These are phyloP conservation scores for Crypturellus tataupa DNA, from an alignment of 2,797 vertebrate species.

Conservation along the genomic window DNA sequence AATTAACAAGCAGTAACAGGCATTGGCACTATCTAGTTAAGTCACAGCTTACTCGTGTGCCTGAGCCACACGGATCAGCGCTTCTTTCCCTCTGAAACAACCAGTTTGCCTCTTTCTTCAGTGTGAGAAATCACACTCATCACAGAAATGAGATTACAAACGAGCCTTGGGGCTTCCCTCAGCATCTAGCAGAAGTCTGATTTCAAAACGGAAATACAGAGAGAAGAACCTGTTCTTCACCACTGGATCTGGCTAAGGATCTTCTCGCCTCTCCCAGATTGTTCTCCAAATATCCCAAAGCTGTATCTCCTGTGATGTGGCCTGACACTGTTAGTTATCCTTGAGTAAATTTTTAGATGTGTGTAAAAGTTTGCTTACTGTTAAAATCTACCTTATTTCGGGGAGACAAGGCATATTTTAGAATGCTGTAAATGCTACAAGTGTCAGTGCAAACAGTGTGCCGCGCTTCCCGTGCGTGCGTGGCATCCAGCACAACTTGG, in stretches of 20 bases:
- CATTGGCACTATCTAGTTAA: background rate
- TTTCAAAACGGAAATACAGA: background rate
- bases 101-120: background rate
- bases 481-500: background rate
- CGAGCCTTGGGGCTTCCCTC: background rate
- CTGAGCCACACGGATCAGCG: background rate
- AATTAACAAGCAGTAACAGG: background rate
- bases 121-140: background rate
- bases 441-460: background rate
- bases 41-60: conserved; percentile 2
- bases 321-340: background rate
- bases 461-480: fast-evolving
- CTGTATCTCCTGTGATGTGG: background rate
- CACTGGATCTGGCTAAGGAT: background rate
- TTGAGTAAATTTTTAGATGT: background rate
- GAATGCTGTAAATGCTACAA: background rate
- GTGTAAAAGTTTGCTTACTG: background rate
- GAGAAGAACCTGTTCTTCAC: background rate
- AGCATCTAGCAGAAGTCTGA: fast-evolving
- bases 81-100: conserved; percentile 8
- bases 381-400: background rate
- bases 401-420: background rate
- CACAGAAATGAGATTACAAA: background rate
- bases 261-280: background rate
- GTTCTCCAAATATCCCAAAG: background rate